A percentile compares a stretch with the other conserved stretches of the same genome.
Evolutionary conservation across 2,113 vertebrate genomes (phyloP).

Genomic region (Boleophthalmus pectinirostris): DNA sequence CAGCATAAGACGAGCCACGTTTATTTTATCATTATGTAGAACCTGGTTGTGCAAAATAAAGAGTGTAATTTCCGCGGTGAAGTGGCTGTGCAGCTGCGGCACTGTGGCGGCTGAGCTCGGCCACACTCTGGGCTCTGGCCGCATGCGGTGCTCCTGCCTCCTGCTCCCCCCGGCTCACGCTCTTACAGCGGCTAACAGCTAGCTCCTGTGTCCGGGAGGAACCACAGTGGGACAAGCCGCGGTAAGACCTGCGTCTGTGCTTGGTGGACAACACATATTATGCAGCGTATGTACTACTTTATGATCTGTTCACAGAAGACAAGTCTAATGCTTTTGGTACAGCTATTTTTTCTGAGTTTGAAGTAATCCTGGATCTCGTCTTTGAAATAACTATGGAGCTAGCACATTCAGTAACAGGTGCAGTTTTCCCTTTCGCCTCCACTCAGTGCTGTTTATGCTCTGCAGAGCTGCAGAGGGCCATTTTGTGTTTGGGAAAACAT

Average conservation of each 20-base stretch:
- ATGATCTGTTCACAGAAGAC: background rate
- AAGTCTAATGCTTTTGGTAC: background rate
- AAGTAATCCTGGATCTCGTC: background rate
- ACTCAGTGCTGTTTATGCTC: conserved; percentile 27
- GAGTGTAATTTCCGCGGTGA: conserved; percentile 63
- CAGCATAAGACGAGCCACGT: background rate
- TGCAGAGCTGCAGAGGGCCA: conserved; percentile 49
- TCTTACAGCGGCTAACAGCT: conserved; percentile 37
- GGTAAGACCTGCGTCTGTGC: conserved; percentile 20
- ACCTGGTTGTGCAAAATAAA: background rate
- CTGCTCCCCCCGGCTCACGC: conserved; percentile 11
- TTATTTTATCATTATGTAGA: conserved; percentile 8
- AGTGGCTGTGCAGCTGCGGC: conserved; percentile 38
- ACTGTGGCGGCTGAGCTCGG: conserved; percentile 33
- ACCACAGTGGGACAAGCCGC: conserved; percentile 18
- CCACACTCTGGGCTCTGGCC: conserved; percentile 22
- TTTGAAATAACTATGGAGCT: conserved; percentile 25
- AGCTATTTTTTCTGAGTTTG: conserved; percentile 4
- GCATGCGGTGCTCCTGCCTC: conserved; percentile 46
- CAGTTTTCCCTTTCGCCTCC: conserved; percentile 36
- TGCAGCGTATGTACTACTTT: background rate
- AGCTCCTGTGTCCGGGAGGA: conserved; percentile 20
- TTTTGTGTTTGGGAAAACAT: conserved; percentile 48
- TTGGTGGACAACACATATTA: background rate
- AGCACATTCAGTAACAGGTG: conserved; percentile 58